These are phyloP conservation scores for Cantharis rustica DNA, from an alignment of 2,888 invertebrate species.

Conservation along the genomic window DNA sequence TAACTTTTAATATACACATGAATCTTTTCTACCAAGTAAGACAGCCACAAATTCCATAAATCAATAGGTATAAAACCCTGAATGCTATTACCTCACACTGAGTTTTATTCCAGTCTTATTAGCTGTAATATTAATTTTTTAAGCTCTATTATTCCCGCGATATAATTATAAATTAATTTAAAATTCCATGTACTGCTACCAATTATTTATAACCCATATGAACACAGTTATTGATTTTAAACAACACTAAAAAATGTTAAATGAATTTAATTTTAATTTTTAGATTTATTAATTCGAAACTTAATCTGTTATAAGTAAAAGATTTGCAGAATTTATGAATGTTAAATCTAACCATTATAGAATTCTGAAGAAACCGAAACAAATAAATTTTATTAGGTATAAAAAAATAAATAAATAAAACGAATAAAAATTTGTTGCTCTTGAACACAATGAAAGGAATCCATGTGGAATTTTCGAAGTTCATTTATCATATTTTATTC, in stretches of 20 bases:
- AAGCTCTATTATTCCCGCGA: neutral
- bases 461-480: slow-evolving; percentile 53
- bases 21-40: neutral
- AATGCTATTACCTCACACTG: neutral
- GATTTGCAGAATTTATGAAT: neutral
- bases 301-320: neutral
- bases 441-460: slow-evolving; percentile 53
- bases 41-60: neutral
- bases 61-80: neutral
- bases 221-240: neutral
- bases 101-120: neutral
- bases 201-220: neutral
- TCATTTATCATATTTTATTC: slow-evolving; percentile 53
- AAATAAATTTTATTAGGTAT: slow-evolving; percentile 24
- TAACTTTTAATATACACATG: neutral
- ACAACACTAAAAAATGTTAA: neutral
- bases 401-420: slow-evolving; percentile 21
- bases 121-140: neutral
- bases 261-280: neutral
- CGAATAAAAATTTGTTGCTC: slow-evolving; percentile 37
- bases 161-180: neutral
- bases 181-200: neutral
- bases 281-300: neutral
- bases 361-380: slow-evolving; percentile 4
- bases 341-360: neutral